A percentile compares a stretch with the other conserved stretches of the same genome.
phyloP scores from a whole-genome alignment of 2,888 invertebrate genomes.

The Eledona agricola region DNA sequence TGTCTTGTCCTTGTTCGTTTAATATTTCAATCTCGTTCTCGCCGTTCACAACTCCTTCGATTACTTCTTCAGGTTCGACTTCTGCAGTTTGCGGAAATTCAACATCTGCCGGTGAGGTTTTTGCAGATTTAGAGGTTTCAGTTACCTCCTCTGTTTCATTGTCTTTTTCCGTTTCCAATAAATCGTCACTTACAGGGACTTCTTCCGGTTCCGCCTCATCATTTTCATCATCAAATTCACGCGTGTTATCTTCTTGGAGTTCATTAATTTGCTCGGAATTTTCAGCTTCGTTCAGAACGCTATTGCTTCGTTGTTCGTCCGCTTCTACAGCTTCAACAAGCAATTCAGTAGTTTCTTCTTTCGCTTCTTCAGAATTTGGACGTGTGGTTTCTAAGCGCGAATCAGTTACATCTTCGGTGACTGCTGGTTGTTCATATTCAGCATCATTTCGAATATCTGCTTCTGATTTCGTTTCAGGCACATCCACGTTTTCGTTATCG shows the following conservation, averaged over 20 bases:
- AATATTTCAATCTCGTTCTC: slow-evolving; percentile 60
- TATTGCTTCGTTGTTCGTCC: slow-evolving; percentile 41
- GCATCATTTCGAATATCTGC: slow-evolving; percentile 41
- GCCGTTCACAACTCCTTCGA: slow-evolving; percentile 62
- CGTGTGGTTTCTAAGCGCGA: slow-evolving; percentile 43
- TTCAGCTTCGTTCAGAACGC: slow-evolving; percentile 38
- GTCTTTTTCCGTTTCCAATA: too few relatives aligned
- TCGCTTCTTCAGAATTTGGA: slow-evolving; percentile 34
- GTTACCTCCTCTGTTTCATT: slow-evolving; percentile 41
- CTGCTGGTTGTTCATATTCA: slow-evolving; percentile 22
- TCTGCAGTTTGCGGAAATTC: too few relatives aligned
- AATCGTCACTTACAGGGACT: too few relatives aligned
- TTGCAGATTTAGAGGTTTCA: slow-evolving; percentile 40
- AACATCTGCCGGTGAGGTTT: slow-evolving; percentile 39
- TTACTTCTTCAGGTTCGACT: slow-evolving; percentile 56
- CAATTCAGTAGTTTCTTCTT: slow-evolving; percentile 45
- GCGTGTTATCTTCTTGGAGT: slow-evolving; percentile 33
- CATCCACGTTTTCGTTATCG: slow-evolving; percentile 45
- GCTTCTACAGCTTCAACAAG: slow-evolving; percentile 44
- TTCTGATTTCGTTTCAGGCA: slow-evolving; percentile 32
- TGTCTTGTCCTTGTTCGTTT: slow-evolving; percentile 63
- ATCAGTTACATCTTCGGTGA: too few relatives aligned
- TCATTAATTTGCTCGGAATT: slow-evolving; percentile 22
- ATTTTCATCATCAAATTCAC: slow-evolving; percentile 42
- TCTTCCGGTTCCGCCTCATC: slow-evolving; percentile 32